These are phyloP conservation scores for Dysmachus trigonus DNA, from an alignment of 2,888 invertebrate genomes.

Conservation along the genomic window DNA sequence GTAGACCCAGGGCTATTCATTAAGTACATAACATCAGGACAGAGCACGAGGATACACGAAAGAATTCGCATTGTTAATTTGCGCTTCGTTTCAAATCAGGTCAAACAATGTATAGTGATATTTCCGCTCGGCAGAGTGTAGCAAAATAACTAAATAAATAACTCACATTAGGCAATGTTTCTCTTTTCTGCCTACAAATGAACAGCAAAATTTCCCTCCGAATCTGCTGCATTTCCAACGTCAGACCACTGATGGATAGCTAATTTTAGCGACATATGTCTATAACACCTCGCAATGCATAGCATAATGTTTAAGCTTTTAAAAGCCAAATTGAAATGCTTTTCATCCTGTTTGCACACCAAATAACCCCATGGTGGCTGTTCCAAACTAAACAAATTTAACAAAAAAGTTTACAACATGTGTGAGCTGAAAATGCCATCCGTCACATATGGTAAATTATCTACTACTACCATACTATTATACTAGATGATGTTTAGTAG, in stretches of 20 bases:
- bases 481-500: background rate
- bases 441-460: background rate
- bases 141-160: background rate
- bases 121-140: background rate
- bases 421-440: background rate
- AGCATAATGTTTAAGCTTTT: conserved; percentile 3
- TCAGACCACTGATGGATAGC: conserved; percentile 7
- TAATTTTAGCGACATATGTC: conserved; percentile 11
- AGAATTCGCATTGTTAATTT: background rate
- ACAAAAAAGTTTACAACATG: background rate
- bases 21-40: background rate
- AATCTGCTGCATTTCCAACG: background rate
- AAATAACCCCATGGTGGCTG: background rate
- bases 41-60: background rate
- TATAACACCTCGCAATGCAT: background rate
- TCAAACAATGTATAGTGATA: background rate
- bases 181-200: background rate
- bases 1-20: background rate
- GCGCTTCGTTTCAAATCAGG: background rate
- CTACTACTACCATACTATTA: no score
- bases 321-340: conserved; percentile 21
- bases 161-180: background rate
- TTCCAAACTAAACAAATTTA: background rate
- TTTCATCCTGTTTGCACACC: conserved; percentile 3
- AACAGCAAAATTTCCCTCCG: background rate